These are phyloP conservation scores for Amphilophus citrinellus DNA, from an alignment of 2,113 vertebrate species.

Conservation along the genomic window DNA sequence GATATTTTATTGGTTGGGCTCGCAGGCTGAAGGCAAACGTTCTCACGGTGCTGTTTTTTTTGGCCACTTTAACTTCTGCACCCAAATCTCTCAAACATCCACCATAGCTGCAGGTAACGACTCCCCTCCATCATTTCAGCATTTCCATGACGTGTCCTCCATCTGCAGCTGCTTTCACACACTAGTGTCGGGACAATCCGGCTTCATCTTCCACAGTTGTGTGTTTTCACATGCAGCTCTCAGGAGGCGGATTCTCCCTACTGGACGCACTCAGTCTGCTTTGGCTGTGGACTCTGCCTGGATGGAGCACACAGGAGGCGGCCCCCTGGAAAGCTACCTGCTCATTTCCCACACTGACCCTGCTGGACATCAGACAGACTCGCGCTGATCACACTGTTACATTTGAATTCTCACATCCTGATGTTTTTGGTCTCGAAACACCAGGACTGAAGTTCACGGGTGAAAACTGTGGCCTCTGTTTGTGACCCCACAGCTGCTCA, in stretches of 20 bases:
- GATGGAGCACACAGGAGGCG: neutral
- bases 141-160: too few relatives aligned
- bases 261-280: neutral
- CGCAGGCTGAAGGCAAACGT: neutral
- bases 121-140: neutral
- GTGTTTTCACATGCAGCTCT: neutral
- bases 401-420: neutral
- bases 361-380: rapidly evolving
- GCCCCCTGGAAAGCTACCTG: neutral
- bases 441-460: too few relatives aligned
- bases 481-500: neutral
- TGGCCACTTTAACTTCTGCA: too few relatives aligned
- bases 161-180: neutral
- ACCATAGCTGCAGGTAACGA: rapidly evolving
- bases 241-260: too few relatives aligned
- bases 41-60: too few relatives aligned
- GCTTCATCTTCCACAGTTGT: too few relatives aligned
- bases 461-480: neutral
- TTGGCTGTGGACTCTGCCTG: neutral
- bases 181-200: neutral
- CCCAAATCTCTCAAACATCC: too few relatives aligned
- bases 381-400: neutral
- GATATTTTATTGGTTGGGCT: rapidly evolving
- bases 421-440: too few relatives aligned
- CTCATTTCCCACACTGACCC: rapidly evolving